Conservation (phyloP, 2,888 invertebrate genomes). For the Branchellion lobata region DNA sequence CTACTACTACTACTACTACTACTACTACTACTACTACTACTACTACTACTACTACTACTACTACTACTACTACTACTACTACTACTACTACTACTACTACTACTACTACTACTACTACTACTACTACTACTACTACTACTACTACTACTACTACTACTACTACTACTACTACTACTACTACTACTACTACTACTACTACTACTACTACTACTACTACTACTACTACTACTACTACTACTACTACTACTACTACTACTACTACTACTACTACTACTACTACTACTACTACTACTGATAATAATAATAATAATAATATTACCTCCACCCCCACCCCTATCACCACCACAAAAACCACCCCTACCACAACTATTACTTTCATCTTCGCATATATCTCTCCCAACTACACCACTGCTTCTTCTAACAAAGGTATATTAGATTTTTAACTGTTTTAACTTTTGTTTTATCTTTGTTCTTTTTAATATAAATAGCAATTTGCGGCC, state of each 20-base stretch:
- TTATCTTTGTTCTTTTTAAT: no score
- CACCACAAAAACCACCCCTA: no score
- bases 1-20: constrained; percentile 43
- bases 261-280: constrained; percentile 40
- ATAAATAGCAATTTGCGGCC: no score
- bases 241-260: constrained; percentile 16
- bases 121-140: constrained; percentile 44
- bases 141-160: constrained; percentile 42
- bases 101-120: constrained; percentile 46
- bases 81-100: constrained; percentile 45
- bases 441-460: no score
- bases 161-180: constrained; percentile 24
- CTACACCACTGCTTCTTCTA: no score
- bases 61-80: constrained; percentile 44
- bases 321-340: no score
- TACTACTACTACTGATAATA: no score
- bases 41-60: constrained; percentile 35
- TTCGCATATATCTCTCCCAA: no score
- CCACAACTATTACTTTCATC: no score
- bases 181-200: constrained; percentile 42
- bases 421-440: no score
- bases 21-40: constrained; percentile 33
- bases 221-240: constrained; percentile 38
- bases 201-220: constrained; percentile 43
- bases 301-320: neutral